Percentiles rank a stretch among this genome's conserved stretches.
Evolutionary conservation across 2,113 vertebrate genomes (phyloP).

Genomic region (Craseonycteris thonglongyai): DNA sequence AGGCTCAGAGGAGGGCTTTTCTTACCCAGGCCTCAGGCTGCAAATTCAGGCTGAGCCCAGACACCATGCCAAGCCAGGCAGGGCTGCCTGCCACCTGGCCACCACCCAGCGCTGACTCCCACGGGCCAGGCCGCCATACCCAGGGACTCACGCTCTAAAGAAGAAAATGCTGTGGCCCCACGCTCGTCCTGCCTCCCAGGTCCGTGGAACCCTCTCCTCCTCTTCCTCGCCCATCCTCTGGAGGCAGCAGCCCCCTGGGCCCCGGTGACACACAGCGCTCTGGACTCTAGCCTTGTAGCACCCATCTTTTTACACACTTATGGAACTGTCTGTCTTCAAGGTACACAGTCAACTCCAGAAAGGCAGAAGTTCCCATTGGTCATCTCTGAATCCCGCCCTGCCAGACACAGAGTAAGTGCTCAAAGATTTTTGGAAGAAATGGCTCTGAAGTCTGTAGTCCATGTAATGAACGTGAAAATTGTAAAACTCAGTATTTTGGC

Average conservation of each 20-base stretch:
- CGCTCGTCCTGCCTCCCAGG: neutral
- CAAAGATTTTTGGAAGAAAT: neutral
- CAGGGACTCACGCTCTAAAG: neutral
- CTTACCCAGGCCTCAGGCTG: neutral
- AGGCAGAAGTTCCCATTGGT: neutral
- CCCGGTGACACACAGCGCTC: neutral
- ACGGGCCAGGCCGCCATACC: neutral
- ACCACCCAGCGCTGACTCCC: neutral
- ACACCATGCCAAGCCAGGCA: neutral
- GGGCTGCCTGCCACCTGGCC: neutral
- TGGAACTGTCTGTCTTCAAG: neutral
- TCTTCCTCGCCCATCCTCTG: neutral
- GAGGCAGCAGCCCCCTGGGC: neutral
- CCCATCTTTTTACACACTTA: too few relatives aligned
- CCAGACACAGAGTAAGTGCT: neutral
- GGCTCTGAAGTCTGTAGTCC: neutral
- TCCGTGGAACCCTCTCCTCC: neutral
- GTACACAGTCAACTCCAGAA: neutral
- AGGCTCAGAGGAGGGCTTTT: neutral
- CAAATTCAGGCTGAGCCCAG: neutral
- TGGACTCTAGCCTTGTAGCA: neutral
- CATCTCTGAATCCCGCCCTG: neutral
- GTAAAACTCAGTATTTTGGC: neutral
- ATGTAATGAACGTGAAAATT: neutral
- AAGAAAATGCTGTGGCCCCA: neutral